Evolutionary conservation across 1,140 invertebrate species (phyloP).

Genomic region (Hesperophylax magnus): DNA sequence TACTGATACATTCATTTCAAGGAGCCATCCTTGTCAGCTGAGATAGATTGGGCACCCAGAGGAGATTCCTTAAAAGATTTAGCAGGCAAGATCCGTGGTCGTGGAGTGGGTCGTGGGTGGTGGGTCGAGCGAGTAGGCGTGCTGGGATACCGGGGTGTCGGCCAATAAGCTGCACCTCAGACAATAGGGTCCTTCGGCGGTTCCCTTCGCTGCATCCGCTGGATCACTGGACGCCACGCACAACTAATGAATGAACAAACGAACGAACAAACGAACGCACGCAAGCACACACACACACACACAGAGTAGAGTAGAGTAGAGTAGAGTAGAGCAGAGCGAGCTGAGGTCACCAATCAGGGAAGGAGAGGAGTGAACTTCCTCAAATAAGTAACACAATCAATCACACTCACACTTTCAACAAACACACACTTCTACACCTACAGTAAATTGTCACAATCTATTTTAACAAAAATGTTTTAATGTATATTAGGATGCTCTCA

Average conservation of each 20-base stretch:
- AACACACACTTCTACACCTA: conserved; percentile 54
- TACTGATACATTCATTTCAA: neutral
- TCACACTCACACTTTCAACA: conserved; percentile 21
- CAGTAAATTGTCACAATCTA: conserved; percentile 59
- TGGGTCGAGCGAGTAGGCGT: neutral
- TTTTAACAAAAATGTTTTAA: conserved; percentile 43
- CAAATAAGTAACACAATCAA: neutral
- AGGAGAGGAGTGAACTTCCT: no score
- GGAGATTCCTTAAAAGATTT: conserved; percentile 49
- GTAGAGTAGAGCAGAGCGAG: neutral
- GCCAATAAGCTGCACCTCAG: conserved; percentile 54
- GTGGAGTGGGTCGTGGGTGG: neutral
- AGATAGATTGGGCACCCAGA: conserved; percentile 29
- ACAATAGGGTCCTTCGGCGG: conserved; percentile 53
- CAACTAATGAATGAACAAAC: no score
- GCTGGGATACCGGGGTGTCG: conserved; percentile 39
- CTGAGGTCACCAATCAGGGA: neutral
- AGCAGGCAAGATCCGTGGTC: conserved; percentile 50
- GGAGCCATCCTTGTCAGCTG: neutral
- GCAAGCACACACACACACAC: no score
- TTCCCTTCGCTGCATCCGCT: neutral
- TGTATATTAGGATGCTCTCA: conserved; percentile 66
- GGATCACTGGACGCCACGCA: no score
- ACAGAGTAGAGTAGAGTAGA: no score
- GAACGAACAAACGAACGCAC: no score